Conservation (phyloP, 2,113 vertebrate genomes). For the Manacus vitellinus region DNA sequence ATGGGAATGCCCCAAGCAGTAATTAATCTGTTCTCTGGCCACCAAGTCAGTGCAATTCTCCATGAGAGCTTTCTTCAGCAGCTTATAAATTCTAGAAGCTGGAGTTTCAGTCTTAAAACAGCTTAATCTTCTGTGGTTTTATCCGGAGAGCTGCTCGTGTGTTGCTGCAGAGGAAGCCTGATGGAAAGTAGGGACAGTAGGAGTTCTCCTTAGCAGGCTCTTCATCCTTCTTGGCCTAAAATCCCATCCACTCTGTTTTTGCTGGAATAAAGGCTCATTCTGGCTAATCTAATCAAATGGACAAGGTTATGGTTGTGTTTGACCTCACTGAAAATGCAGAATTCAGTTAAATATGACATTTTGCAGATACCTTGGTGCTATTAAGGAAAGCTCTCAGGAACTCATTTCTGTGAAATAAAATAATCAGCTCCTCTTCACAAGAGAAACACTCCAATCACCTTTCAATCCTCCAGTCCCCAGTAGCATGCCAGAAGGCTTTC, state of each 20-base stretch:
- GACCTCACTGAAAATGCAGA: not conserved
- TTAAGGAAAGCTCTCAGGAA: not conserved
- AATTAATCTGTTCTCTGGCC: not conserved
- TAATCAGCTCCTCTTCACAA: not conserved
- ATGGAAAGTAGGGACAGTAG: not conserved
- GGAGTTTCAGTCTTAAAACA: not conserved
- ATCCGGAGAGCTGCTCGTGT: fast-evolving
- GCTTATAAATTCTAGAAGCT: not conserved
- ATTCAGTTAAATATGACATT: not conserved
- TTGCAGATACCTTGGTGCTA: not conserved
- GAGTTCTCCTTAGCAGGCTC: not conserved
- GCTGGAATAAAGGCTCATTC: not conserved
- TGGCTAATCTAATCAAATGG: not conserved
- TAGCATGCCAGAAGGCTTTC: not conserved
- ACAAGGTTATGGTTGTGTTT: fast-evolving
- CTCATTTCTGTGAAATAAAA: not conserved
- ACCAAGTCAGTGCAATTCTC: not conserved
- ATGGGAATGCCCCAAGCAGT: not conserved
- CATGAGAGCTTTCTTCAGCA: not conserved
- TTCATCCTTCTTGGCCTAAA: not conserved
- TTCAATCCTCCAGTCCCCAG: not conserved
- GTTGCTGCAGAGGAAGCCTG: not conserved
- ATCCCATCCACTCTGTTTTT: not conserved
- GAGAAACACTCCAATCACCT: not conserved
- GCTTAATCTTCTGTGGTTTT: not conserved